Evolutionary conservation across 2,888 invertebrate genomes (phyloP).

Genomic region (Pandemis heparana): DNA sequence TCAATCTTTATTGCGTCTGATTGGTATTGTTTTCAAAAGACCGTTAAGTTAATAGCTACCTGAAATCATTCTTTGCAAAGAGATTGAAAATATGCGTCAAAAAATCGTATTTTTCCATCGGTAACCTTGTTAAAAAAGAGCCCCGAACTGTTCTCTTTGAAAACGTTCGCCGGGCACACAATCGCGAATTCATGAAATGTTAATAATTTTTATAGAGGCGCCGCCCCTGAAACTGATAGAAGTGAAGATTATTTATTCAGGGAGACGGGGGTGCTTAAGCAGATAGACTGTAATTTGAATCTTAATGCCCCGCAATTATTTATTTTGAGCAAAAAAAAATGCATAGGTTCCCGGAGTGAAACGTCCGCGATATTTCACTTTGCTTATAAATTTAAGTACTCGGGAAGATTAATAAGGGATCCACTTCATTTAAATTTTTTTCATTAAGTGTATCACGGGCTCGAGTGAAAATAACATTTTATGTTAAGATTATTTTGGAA

Average conservation of each 20-base stretch:
- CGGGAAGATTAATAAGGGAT: slow-evolving; percentile 38
- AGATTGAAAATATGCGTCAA: slow-evolving; percentile 5
- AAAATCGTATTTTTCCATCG: slow-evolving; percentile 1
- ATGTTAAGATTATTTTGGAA: slow-evolving; percentile 15
- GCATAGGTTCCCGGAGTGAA: slow-evolving; percentile 64
- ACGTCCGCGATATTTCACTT: slow-evolving; percentile 61
- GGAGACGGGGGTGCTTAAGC: slow-evolving; percentile 65
- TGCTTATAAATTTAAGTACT: slow-evolving; percentile 55
- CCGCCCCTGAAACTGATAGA: slow-evolving; percentile 61
- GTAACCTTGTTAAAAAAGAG: background rate
- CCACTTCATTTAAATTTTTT: slow-evolving; percentile 37
- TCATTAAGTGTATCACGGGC: slow-evolving; percentile 31
- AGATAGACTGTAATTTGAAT: slow-evolving; percentile 79
- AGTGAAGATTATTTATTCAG: slow-evolving; percentile 70
- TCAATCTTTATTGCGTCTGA: too few species aligned
- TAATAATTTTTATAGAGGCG: slow-evolving; percentile 72
- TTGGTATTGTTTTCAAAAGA: too few species aligned
- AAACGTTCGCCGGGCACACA: slow-evolving; percentile 41
- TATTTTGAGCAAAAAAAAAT: slow-evolving; percentile 76
- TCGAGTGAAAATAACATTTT: slow-evolving; percentile 16
- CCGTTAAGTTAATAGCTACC: too few species aligned
- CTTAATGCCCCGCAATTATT: slow-evolving; percentile 78
- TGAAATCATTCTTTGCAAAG: background rate
- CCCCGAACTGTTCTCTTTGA: slow-evolving; percentile 18
- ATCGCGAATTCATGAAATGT: slow-evolving; percentile 75